Conservation (phyloP, 2,888 invertebrate genomes). For the Melanotus villosus region DNA sequence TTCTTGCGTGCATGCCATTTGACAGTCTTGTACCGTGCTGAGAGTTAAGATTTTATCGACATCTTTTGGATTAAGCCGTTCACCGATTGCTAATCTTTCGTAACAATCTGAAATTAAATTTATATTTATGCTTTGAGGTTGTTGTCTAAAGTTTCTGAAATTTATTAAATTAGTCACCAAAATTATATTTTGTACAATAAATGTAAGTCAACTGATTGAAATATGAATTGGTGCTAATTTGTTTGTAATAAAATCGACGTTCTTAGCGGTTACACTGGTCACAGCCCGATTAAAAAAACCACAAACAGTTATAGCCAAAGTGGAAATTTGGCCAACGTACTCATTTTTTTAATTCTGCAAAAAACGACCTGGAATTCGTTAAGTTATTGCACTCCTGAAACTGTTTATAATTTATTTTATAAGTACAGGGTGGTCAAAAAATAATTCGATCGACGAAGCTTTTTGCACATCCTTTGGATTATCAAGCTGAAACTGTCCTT, state of each 20-base stretch:
- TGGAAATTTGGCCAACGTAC: slow-evolving; percentile 1
- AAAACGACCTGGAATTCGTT: slow-evolving; percentile 25
- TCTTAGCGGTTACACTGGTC: slow-evolving; percentile 4
- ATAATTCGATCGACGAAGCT: no score
- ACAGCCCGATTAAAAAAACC: not conserved
- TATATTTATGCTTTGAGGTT: not conserved
- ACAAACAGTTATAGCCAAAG: not conserved
- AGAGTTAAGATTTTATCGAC: slow-evolving; percentile 64
- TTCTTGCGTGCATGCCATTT: slow-evolving; percentile 68
- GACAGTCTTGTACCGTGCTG: slow-evolving; percentile 68
- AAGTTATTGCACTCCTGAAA: no score
- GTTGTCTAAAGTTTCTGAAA: no score
- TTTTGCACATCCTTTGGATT: no score
- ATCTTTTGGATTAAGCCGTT: slow-evolving; percentile 66
- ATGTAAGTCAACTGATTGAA: not conserved
- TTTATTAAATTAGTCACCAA: not conserved
- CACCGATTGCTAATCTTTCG: slow-evolving; percentile 70
- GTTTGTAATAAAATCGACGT: slow-evolving; percentile 1
- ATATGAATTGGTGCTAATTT: not conserved
- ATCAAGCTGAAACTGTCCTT: no score
- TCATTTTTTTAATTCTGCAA: slow-evolving; percentile 10
- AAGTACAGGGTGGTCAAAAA: no score
- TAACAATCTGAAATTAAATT: slow-evolving; percentile 68
- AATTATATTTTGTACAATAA: not conserved
- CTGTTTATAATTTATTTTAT: no score